A percentile compares a stretch with the other conserved stretches of the same genome.
These are phyloP conservation scores for Sipha maydis DNA, from an alignment of 2,888 invertebrate species.

Conservation along the genomic window DNA sequence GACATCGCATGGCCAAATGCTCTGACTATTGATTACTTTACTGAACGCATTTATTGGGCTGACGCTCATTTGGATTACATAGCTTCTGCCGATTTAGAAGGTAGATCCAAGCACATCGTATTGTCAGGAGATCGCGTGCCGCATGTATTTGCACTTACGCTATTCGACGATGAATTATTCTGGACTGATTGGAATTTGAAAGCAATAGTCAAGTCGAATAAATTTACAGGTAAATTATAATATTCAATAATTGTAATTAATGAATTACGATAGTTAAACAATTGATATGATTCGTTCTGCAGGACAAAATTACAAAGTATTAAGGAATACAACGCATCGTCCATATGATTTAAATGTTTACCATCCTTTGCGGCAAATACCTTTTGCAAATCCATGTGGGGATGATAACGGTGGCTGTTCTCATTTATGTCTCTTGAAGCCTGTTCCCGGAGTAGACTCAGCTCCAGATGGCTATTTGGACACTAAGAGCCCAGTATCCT, in stretches of 20 bases:
- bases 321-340: slow-evolving; percentile 92
- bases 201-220: slow-evolving; percentile 89
- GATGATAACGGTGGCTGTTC: slow-evolving; percentile 94
- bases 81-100: slow-evolving; percentile 93
- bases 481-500: slow-evolving; percentile 78
- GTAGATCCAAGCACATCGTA: slow-evolving; percentile 84
- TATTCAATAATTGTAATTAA: background rate
- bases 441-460: slow-evolving; percentile 69
- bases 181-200: slow-evolving; percentile 99
- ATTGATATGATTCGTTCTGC: background rate
- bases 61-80: slow-evolving; percentile 99
- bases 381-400: slow-evolving; percentile 90
- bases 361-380: slow-evolving; percentile 87
- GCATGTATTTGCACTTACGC: slow-evolving; percentile 92
- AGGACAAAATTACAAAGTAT: slow-evolving; percentile 77
- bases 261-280: background rate
- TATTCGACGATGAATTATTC: slow-evolving; percentile 93
- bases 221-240: slow-evolving; percentile 77
- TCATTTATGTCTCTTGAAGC: slow-evolving; percentile 91
- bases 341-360: slow-evolving; percentile 94
- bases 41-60: slow-evolving; percentile 95
- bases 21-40: slow-evolving; percentile 94
- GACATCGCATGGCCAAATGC: slow-evolving; percentile 99
- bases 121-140: slow-evolving; percentile 84
- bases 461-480: slow-evolving; percentile 73